These are phyloP conservation scores for Isichthys henryi DNA, from an alignment of 2,113 vertebrate genomes.

Conservation along the genomic window DNA sequence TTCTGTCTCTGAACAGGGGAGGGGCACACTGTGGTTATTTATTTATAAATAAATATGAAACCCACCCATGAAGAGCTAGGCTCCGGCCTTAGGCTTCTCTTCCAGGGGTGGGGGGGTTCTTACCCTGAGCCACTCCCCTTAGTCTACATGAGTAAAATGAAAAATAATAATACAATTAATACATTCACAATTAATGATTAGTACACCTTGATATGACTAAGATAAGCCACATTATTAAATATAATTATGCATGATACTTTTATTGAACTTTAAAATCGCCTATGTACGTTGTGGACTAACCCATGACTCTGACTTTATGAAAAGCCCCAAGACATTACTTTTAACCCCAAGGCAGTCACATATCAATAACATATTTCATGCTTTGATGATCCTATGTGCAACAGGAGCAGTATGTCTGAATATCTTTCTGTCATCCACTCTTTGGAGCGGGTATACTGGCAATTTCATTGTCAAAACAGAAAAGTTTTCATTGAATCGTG, in stretches of 20 bases:
- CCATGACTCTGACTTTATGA: neutral
- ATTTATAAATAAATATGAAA: neutral
- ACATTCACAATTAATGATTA: neutral
- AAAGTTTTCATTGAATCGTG: neutral
- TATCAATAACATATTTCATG: neutral
- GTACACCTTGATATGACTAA: neutral
- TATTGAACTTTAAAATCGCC: neutral
- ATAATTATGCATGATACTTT: neutral
- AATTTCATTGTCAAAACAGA: neutral
- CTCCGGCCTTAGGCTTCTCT: neutral
- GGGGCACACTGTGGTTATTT: neutral
- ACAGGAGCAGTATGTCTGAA: neutral
- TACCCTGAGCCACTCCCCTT: neutral
- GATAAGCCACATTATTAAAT: neutral
- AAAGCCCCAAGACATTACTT: neutral
- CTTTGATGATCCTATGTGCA: neutral
- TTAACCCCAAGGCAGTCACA: neutral
- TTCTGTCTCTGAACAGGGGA: neutral
- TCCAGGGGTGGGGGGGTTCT: neutral
- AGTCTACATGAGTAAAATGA: neutral
- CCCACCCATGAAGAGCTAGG: neutral
- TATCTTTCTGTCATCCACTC: neutral
- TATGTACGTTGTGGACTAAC: neutral
- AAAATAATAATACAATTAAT: neutral
- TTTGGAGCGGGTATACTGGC: neutral